phyloP scores from a whole-genome alignment of 2,797 vertebrate genomes.

The Mormyrops boulengeri region DNA sequence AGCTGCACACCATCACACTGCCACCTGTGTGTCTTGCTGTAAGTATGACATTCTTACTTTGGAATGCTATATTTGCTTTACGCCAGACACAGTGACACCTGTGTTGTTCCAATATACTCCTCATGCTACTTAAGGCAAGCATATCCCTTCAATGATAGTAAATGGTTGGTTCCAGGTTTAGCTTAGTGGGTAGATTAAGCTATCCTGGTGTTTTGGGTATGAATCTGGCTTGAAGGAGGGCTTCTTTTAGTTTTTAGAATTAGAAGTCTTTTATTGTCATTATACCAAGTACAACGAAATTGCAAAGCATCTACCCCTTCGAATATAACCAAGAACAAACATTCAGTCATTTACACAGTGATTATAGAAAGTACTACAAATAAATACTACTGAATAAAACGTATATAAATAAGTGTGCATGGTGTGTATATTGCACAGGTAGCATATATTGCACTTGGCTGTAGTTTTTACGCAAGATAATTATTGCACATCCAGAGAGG shows the following conservation, averaged over 20 bases:
- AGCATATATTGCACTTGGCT: background rate
- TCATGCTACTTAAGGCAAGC: background rate
- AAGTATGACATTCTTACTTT: background rate
- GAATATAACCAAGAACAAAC: background rate
- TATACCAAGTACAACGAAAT: background rate
- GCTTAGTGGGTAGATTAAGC: background rate
- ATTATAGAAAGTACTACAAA: background rate
- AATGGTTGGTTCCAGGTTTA: background rate
- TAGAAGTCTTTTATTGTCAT: background rate
- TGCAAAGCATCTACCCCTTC: background rate
- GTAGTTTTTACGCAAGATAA: background rate
- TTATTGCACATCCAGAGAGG: background rate
- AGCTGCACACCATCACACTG: background rate
- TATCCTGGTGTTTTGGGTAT: background rate
- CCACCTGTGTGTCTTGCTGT: background rate
- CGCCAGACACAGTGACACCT: background rate
- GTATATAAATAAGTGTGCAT: background rate
- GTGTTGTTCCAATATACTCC: background rate
- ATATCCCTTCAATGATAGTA: background rate
- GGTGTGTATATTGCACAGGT: background rate
- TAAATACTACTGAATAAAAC: background rate
- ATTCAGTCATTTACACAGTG: background rate
- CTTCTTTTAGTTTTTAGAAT: background rate
- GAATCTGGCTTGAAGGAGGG: background rate
- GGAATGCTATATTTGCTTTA: background rate